Evolutionary conservation across 2,888 invertebrate species (phyloP).

Genomic region (Stenodera caucasica): DNA sequence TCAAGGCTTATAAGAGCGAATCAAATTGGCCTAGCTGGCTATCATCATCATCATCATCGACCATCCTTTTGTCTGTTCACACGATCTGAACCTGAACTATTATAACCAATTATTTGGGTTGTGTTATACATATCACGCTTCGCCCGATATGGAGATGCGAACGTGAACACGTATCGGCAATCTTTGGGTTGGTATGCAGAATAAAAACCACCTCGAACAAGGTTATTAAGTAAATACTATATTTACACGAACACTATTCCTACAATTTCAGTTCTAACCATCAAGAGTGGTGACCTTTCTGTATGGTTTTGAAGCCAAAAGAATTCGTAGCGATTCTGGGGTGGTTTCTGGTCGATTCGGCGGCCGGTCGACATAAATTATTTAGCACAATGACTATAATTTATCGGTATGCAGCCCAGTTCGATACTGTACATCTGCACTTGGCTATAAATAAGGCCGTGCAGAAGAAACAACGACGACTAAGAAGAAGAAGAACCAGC

Average conservation of each 20-base stretch:
- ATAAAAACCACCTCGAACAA: constrained; percentile 36
- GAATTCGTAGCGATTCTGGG: too few relatives aligned
- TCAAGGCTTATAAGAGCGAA: too few relatives aligned
- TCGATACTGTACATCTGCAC: constrained; percentile 45
- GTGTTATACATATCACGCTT: constrained; percentile 56
- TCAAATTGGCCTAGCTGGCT: too few relatives aligned
- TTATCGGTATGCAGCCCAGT: constrained; percentile 48
- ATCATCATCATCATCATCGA: too few relatives aligned
- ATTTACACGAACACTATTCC: constrained; percentile 33
- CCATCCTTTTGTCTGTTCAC: constrained; percentile 50
- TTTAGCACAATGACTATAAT: constrained; percentile 45
- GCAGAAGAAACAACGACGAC: constrained; percentile 14
- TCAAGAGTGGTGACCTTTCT: too few relatives aligned
- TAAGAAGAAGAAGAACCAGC: constrained; percentile 29
- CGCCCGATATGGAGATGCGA: constrained; percentile 49
- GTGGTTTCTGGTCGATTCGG: too few relatives aligned
- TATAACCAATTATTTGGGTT: constrained; percentile 55
- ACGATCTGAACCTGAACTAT: constrained; percentile 54
- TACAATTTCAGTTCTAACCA: too few relatives aligned
- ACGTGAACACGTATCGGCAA: constrained; percentile 52
- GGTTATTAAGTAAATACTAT: constrained; percentile 44
- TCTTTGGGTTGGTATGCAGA: constrained; percentile 41
- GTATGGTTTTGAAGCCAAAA: too few relatives aligned
- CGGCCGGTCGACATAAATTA: constrained; percentile 36
- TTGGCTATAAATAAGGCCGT: constrained; percentile 44